Evolutionary conservation across 1,140 invertebrate genomes (phyloP).

Genomic region (Agrypnia vestita): DNA sequence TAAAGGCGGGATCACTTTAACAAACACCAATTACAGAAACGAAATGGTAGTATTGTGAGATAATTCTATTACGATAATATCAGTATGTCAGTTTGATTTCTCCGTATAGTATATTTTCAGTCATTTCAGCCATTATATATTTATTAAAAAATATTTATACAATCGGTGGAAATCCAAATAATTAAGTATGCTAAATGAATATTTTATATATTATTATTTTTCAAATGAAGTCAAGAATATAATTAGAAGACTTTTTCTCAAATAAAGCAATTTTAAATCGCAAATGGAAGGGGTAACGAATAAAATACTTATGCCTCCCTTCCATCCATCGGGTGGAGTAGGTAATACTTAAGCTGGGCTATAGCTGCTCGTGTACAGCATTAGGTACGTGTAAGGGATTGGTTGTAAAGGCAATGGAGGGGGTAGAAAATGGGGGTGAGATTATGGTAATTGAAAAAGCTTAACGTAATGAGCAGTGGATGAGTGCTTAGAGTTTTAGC

Average conservation of each 20-base stretch:
- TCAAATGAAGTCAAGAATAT: too few species aligned
- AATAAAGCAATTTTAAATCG: constrained; percentile 29
- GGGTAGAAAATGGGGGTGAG: constrained; percentile 42
- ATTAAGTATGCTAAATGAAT: too few species aligned
- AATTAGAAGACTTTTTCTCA: constrained; percentile 17
- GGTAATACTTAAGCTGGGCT: constrained; percentile 37
- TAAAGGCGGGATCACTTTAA: too few species aligned
- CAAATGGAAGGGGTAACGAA: constrained; percentile 40
- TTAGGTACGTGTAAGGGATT: constrained; percentile 51
- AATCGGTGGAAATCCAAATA: too few species aligned
- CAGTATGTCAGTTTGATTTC: too few species aligned
- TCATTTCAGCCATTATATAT: too few species aligned
- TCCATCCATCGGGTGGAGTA: constrained; percentile 36
- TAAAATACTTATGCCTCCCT: constrained; percentile 46
- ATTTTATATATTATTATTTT: too few species aligned
- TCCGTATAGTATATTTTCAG: too few species aligned
- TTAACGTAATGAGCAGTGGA: constrained; percentile 60
- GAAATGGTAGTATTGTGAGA: neutral
- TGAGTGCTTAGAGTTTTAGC: constrained; percentile 58
- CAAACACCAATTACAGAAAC: neutral
- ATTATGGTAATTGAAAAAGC: constrained; percentile 62
- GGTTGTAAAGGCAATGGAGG: constrained; percentile 53
- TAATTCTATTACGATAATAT: too few species aligned
- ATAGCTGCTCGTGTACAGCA: constrained; percentile 23
- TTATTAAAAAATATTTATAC: too few species aligned